These are phyloP conservation scores for Bugulina stolonifera DNA, from an alignment of 2,888 invertebrate genomes.

Conservation along the genomic window DNA sequence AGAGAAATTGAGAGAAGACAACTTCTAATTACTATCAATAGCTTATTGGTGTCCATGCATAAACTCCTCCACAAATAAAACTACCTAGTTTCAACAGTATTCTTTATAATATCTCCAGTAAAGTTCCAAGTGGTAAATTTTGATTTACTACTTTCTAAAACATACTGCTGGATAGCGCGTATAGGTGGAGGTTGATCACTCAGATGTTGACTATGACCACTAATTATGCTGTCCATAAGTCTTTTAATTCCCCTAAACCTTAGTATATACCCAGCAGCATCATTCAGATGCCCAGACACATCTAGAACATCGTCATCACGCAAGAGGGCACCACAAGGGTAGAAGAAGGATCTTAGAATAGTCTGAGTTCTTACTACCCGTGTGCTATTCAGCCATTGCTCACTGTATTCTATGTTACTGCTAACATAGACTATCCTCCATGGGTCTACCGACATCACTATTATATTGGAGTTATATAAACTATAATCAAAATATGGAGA, in stretches of 20 bases:
- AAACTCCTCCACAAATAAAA: no score
- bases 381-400: constrained; percentile 30
- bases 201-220: neutral
- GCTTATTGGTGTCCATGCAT: no score
- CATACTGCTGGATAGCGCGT: neutral
- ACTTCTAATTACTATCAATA: no score
- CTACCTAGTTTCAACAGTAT: neutral
- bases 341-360: constrained; percentile 37
- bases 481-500: constrained; percentile 9
- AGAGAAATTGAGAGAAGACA: no score
- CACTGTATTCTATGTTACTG: constrained; percentile 32
- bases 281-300: constrained; percentile 36
- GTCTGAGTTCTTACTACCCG: constrained; percentile 33
- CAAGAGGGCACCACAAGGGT: constrained; percentile 34
- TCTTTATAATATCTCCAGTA: neutral
- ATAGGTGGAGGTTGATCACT: neutral
- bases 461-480: constrained; percentile 34
- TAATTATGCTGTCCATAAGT: constrained; percentile 24
- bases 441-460: constrained; percentile 33
- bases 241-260: constrained; percentile 32
- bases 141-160: neutral
- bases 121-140: neutral
- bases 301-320: constrained; percentile 32
- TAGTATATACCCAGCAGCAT: constrained; percentile 33
- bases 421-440: constrained; percentile 35